Evolutionary conservation across 2,113 vertebrate genomes (phyloP).

Genomic region (Mustela nigripes): DNA sequence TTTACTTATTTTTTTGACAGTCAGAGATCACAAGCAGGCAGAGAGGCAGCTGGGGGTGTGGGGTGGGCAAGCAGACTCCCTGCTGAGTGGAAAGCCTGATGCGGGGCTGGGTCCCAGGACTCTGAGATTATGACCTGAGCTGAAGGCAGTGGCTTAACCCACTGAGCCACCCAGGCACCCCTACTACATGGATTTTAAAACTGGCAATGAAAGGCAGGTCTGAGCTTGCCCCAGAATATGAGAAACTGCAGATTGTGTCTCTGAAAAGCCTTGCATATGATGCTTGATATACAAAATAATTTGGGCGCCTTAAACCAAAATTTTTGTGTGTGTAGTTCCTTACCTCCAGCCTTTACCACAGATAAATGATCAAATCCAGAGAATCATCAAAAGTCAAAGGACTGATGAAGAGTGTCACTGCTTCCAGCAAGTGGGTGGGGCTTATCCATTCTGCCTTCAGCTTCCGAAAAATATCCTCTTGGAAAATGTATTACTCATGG

Average conservation of each 20-base stretch:
- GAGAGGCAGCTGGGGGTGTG: too few species aligned
- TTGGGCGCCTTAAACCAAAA: neutral
- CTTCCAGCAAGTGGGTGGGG: neutral
- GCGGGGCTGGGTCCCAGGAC: too few species aligned
- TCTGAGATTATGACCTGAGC: too few species aligned
- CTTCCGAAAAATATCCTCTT: neutral
- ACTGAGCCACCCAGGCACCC: too few species aligned
- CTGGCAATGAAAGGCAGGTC: neutral
- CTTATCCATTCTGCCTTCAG: neutral
- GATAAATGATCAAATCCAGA: neutral
- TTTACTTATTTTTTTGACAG: too few species aligned
- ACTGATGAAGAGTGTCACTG: neutral
- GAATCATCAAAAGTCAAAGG: neutral
- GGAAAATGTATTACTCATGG: neutral
- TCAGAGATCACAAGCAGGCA: too few species aligned
- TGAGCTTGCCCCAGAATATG: neutral
- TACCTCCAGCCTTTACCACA: neutral
- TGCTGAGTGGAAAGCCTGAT: too few species aligned
- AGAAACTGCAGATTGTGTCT: neutral
- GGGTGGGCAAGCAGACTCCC: too few species aligned
- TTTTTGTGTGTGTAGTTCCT: neutral
- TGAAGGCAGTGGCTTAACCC: too few species aligned
- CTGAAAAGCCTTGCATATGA: neutral
- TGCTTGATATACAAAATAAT: neutral
- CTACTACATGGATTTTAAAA: conserved; percentile 1